Conservation (phyloP, 2,113 vertebrate genomes). For the Stegastes partitus region DNA sequence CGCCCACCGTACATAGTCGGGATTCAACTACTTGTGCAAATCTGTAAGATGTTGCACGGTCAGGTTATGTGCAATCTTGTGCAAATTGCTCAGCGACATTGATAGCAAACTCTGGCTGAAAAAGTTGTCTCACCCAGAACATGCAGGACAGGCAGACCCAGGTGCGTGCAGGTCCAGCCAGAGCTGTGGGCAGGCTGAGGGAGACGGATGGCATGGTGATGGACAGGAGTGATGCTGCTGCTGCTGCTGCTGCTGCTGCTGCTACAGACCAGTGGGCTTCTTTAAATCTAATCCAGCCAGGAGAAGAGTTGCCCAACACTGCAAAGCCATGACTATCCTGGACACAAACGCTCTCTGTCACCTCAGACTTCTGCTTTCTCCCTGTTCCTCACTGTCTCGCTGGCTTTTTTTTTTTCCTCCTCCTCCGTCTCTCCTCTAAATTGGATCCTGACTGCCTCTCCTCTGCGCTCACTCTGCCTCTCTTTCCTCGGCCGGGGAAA, state of each 20-base stretch:
- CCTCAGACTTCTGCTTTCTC: constrained; percentile 23
- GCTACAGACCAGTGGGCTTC: constrained; percentile 59
- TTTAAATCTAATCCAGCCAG: constrained; percentile 66
- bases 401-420: constrained; percentile 53
- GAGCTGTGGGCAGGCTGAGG: constrained; percentile 78
- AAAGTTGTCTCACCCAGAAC: constrained; percentile 88
- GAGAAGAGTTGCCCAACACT: constrained; percentile 44
- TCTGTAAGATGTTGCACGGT: background rate
- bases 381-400: constrained; percentile 35
- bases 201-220: constrained; percentile 86
- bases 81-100: background rate
- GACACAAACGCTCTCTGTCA: constrained; percentile 39
- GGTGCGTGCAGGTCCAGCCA: constrained; percentile 86
- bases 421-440: constrained; percentile 50
- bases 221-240: constrained; percentile 48
- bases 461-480: constrained; percentile 68
- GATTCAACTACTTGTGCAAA: background rate
- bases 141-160: constrained; percentile 95
- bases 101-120: background rate
- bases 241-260: constrained; percentile 48
- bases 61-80: background rate
- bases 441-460: constrained; percentile 66
- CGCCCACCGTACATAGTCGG: background rate
- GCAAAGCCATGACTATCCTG: constrained; percentile 76
- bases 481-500: constrained; percentile 74